phyloP scores from a whole-genome alignment of 2,888 invertebrate species.

The Osmoderma eremita region DNA sequence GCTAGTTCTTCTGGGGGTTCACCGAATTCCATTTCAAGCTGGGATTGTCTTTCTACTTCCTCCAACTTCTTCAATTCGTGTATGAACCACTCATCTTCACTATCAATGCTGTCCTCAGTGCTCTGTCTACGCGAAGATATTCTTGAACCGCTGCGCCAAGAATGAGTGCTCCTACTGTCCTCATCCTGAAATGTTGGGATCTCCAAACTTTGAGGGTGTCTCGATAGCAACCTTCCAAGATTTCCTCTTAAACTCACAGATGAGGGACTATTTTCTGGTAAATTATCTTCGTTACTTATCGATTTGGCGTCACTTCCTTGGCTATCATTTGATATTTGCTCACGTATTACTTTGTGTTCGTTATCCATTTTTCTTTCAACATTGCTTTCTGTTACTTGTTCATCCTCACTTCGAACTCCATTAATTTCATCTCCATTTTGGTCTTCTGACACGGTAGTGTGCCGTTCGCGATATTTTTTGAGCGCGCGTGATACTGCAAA shows the following conservation, averaged over 20 bases:
- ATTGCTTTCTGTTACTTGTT: conserved; percentile 8
- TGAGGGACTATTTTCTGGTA: conserved; percentile 72
- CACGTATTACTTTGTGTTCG: conserved; percentile 43
- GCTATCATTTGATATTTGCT: conserved; percentile 58
- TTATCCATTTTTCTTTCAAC: conserved; percentile 22
- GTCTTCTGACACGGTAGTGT: conserved; percentile 78
- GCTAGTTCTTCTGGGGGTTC: conserved; percentile 69
- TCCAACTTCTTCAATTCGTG: conserved; percentile 88
- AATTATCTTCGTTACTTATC: conserved; percentile 51
- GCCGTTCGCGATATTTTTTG: conserved; percentile 80
- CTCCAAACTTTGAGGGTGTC: conserved; percentile 82
- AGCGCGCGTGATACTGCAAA: conserved; percentile 85
- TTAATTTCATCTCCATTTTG: conserved; percentile 67
- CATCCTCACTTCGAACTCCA: conserved; percentile 42
- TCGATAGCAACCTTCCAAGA: conserved; percentile 70
- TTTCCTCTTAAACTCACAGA: conserved; percentile 70
- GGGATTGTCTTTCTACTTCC: conserved; percentile 82
- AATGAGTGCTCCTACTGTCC: conserved; percentile 87
- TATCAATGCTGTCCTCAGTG: conserved; percentile 92
- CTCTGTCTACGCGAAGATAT: conserved; percentile 89
- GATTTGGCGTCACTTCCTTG: conserved; percentile 53
- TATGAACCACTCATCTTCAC: conserved; percentile 93
- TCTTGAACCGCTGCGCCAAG: conserved; percentile 85
- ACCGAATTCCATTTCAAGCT: conserved; percentile 72
- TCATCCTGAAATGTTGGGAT: conserved; percentile 80